phyloP scores from a whole-genome alignment of 2,113 vertebrate species.

The Turdus rufiventris region DNA sequence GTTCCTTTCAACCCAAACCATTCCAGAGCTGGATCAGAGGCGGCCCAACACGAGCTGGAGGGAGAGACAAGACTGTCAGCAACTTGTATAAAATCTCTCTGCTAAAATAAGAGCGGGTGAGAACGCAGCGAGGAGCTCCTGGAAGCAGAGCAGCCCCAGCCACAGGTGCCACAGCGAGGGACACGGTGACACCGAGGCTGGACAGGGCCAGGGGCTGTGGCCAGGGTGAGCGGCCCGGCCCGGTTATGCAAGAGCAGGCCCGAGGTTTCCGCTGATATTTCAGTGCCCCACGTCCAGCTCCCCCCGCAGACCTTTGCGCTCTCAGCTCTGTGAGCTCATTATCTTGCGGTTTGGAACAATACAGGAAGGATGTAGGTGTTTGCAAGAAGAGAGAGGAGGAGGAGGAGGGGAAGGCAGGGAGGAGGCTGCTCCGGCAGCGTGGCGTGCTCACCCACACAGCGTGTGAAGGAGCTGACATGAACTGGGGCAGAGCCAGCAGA shows the following conservation, averaged over 20 bases:
- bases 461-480: background rate
- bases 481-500: background rate
- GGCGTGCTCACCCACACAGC: background rate
- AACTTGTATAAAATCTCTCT: background rate
- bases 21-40: background rate
- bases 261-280: constrained; percentile 18
- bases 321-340: constrained; percentile 30
- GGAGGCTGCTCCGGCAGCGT: background rate
- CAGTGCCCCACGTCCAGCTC: background rate
- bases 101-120: background rate
- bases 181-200: fast-evolving
- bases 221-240: background rate
- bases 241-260: constrained; percentile 15
- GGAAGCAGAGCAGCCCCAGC: background rate
- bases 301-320: constrained; percentile 6
- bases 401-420: background rate
- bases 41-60: background rate
- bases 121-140: background rate
- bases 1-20: background rate
- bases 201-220: fast-evolving
- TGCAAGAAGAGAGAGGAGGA: constrained; percentile 67
- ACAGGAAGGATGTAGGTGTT: constrained; percentile 86
- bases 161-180: background rate
- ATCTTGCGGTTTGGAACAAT: constrained; percentile 69
- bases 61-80: background rate